phyloP scores from a whole-genome alignment of 2,113 vertebrate genomes.

The Fulica atra region DNA sequence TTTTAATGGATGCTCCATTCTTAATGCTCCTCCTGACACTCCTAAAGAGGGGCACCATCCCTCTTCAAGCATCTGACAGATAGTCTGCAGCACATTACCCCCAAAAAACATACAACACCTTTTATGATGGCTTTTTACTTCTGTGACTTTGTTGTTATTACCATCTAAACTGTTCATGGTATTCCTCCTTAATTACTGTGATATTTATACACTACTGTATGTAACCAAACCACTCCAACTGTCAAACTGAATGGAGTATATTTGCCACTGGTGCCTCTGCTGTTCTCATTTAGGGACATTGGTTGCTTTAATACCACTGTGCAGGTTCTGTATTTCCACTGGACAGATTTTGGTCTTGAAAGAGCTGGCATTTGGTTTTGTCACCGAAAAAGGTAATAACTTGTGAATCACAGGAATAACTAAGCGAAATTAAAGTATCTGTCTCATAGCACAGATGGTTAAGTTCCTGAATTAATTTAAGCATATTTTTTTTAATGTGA shows the following conservation, averaged over 20 bases:
- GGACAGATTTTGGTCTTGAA: background rate
- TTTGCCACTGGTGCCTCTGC: background rate
- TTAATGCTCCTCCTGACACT: background rate
- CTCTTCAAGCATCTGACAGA: background rate
- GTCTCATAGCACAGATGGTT: background rate
- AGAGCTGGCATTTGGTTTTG: slow-evolving; percentile 2
- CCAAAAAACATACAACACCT: fast-evolving
- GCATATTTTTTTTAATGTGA: background rate
- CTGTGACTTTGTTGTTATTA: background rate
- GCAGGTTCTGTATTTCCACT: background rate
- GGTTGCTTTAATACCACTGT: background rate
- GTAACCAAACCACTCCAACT: background rate
- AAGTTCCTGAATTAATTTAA: background rate
- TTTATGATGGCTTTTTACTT: background rate
- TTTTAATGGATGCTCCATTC: too few species aligned
- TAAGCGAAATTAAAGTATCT: slow-evolving; percentile 28
- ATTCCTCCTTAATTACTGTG: background rate
- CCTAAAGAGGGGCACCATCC: background rate
- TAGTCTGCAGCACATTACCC: background rate
- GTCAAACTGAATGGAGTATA: background rate
- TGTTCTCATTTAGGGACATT: background rate
- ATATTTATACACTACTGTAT: background rate
- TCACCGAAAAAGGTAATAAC: background rate
- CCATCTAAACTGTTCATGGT: background rate
- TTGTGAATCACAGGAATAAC: background rate